A percentile compares a stretch with the other conserved stretches of the same genome.
These are phyloP conservation scores for Lacerta bilineata DNA, from an alignment of 2,797 vertebrate genomes.

Conservation along the genomic window DNA sequence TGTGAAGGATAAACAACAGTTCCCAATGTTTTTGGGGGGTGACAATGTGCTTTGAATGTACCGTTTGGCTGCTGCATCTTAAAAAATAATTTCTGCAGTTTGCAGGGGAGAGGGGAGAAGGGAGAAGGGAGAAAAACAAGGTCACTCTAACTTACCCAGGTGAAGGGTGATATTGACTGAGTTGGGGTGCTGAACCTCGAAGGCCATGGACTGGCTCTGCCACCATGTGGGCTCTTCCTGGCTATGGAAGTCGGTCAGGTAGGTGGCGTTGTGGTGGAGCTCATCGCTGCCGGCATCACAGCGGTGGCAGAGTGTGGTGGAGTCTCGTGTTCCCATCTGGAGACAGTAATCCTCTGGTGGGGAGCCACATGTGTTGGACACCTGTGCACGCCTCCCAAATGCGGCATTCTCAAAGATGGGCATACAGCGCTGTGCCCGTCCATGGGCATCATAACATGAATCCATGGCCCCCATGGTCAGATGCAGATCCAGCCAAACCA, in stretches of 20 bases:
- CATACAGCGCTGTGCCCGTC: conserved; percentile 85
- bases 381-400: conserved; percentile 82
- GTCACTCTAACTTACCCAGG: conserved; percentile 84
- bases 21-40: no score
- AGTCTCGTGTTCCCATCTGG: conserved; percentile 84
- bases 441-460: conserved; percentile 83
- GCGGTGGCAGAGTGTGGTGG: conserved; percentile 83
- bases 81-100: no score
- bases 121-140: no score
- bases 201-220: conserved; percentile 97
- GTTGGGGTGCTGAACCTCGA: conserved; percentile 89
- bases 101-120: no score
- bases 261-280: conserved; percentile 85
- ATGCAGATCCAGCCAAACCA: conserved; percentile 38
- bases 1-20: no score
- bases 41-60: no score
- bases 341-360: conserved; percentile 92
- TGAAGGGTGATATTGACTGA: conserved; percentile 91
- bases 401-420: conserved; percentile 92
- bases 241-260: conserved; percentile 93
- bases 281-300: conserved; percentile 81
- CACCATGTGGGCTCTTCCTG: conserved; percentile 94
- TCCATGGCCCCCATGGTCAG: conserved; percentile 78
- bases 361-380: conserved; percentile 87
- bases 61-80: no score